Base-by-base conservation (phyloP, 1,140 invertebrate species). In the Helicoverpa armigera region DNA sequence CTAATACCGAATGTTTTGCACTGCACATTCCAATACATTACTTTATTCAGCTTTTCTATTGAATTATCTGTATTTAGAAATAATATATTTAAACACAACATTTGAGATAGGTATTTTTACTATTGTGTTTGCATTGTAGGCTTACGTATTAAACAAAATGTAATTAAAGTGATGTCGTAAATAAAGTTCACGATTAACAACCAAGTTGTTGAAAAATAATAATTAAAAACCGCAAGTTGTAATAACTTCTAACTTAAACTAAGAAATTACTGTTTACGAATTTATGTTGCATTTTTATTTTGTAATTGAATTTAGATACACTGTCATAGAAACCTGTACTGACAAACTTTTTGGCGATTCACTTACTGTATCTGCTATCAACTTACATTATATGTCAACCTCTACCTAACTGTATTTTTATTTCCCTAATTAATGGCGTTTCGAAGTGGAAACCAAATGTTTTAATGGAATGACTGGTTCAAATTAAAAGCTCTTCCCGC, bases 171-270 rank as follows among this genome's bases (percentile, higher is more conserved):
- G 48, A 43, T 5, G 11, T 43, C 35, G 35, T 43, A 43, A 43
- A 43, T 43, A 43, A 43, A 43, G 35, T 43, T 43, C 35, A 43
- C 35, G 35, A 43, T 43, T 13, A 65, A 7, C n/a, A 31, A 53
- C 23, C n/a, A 70, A 53, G 67, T 50, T 50, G 43, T 11, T 67
- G 18, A 67, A 23, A 69, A 29, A 63, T 63, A 29, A 63, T 63
- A 70, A 53, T 53, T 70, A 29, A 43, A 65, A 70, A 70, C 67
- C 67, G 50, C 67, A 70, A 53, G 29, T 53, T 53, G 18, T 70
- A 53, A 53, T 29, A 12, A 60, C 58, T 60, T 60, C 14, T 60
- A 69, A 70, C 12, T 13, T 12, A 61, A 16, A 16, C 3, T 61
- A 61, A 23, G 9, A 53, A 70, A 70, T 53, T 53, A 70, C 48